Percentiles rank a stretch among this genome's conserved stretches.
phyloP scores from a whole-genome alignment of 2,888 invertebrate genomes.

The Drosophila setosimentum region DNA sequence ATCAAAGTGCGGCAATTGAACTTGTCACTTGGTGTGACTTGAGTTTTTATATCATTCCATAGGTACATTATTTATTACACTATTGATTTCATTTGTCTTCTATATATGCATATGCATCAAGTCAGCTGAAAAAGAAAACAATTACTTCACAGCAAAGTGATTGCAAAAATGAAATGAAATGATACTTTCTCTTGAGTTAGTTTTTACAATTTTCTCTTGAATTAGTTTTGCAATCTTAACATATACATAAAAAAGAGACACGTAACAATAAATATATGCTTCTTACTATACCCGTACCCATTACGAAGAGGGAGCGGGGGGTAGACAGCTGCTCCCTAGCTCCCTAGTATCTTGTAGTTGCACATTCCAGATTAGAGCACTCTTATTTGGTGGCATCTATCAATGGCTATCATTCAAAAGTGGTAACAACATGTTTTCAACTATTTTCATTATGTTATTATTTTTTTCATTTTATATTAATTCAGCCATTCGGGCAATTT shows the following conservation, averaged over 20 bases:
- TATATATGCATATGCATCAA: not conserved
- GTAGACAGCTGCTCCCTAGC: not conserved
- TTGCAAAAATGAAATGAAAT: not conserved
- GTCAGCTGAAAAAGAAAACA: not conserved
- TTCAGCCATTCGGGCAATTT: slow-evolving; percentile 6
- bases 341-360: not conserved
- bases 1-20: slow-evolving; percentile 54
- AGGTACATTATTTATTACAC: slow-evolving; percentile 2
- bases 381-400: not conserved
- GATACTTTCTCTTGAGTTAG: not conserved
- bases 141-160: not conserved
- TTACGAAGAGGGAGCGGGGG: too few species aligned
- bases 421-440: too few species aligned
- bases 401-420: too few species aligned
- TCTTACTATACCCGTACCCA: too few species aligned
- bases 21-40: slow-evolving; percentile 58
- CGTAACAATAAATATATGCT: not conserved
- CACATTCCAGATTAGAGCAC: not conserved
- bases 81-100: not conserved
- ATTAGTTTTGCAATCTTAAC: not conserved
- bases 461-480: not conserved
- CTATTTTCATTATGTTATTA: not conserved
- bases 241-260: not conserved
- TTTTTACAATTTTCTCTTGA: not conserved
- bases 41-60: too few species aligned